Percentiles rank a stretch among this genome's conserved stretches.
Evolutionary conservation across 2,888 invertebrate species (phyloP).

Genomic region (Acronicta aceris): DNA sequence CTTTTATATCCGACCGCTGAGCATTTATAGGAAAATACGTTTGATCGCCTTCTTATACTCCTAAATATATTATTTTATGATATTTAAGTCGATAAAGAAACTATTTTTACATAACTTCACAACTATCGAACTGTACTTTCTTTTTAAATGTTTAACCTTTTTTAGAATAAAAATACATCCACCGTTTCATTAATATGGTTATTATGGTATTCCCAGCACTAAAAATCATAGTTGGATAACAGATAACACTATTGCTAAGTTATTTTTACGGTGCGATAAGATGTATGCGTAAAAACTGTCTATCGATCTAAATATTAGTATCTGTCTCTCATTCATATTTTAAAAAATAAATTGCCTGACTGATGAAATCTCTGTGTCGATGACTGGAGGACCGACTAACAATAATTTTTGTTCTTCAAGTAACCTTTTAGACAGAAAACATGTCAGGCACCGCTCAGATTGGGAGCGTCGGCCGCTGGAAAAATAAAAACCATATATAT

Average conservation of each 20-base stretch:
- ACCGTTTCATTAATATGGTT: conserved; percentile 4
- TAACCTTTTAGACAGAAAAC: conserved; percentile 41
- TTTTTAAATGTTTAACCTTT: neutral
- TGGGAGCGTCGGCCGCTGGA: conserved; percentile 27
- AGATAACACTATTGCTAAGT: conserved; percentile 29
- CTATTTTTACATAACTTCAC: too few species aligned
- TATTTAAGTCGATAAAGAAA: too few species aligned
- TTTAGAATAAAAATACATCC: neutral
- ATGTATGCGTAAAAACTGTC: conserved; percentile 10
- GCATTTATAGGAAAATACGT: neutral
- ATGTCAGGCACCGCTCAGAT: conserved; percentile 34
- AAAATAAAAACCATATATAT: conserved; percentile 38
- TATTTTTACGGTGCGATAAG: conserved; percentile 25
- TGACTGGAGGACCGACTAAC: conserved; percentile 26
- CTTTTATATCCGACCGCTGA: too few species aligned
- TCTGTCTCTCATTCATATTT: conserved; percentile 12
- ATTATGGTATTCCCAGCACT: conserved; percentile 7
- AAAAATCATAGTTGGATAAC: conserved; percentile 17
- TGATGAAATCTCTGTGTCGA: conserved; percentile 27
- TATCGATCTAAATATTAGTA: neutral
- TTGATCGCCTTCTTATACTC: conserved; percentile 1
- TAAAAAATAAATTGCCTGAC: conserved; percentile 14
- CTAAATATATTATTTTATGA: neutral
- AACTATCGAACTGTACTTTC: neutral
- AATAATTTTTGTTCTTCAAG: conserved; percentile 46